phyloP scores from a whole-genome alignment of 2,888 invertebrate genomes.

The Eubasilissa splendida region DNA sequence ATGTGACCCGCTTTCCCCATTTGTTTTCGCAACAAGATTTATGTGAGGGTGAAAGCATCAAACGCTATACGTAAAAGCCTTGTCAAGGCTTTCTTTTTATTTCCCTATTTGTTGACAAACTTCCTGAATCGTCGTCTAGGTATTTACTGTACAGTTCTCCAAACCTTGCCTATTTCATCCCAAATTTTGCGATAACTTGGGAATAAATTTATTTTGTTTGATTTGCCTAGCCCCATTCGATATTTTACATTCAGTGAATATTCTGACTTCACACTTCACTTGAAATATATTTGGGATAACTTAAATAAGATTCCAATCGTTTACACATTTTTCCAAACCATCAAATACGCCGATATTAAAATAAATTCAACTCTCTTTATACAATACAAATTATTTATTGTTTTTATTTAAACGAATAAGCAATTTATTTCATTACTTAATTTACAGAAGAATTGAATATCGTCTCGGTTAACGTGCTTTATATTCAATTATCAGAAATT shows the following conservation, averaged over 20 bases:
- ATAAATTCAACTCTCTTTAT: too few relatives aligned
- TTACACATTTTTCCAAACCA: too few relatives aligned
- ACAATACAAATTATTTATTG: too few relatives aligned
- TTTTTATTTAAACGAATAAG: too few relatives aligned
- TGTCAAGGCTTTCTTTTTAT: conserved; percentile 49
- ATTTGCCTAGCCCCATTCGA: conserved; percentile 24
- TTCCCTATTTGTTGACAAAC: conserved; percentile 52
- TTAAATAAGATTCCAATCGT: too few relatives aligned
- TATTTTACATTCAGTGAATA: conserved; percentile 8
- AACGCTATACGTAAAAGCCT: conserved; percentile 45
- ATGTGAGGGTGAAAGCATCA: conserved; percentile 43
- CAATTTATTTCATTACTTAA: too few relatives aligned
- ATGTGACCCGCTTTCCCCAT: conserved; percentile 12
- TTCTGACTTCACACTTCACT: conserved; percentile 23
- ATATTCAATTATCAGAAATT: too few relatives aligned
- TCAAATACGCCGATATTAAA: too few relatives aligned
- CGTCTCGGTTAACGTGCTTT: too few relatives aligned
- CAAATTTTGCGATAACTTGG: conserved; percentile 24
- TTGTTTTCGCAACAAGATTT: conserved; percentile 43
- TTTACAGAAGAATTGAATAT: too few relatives aligned
- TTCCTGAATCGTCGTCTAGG: conserved; percentile 51
- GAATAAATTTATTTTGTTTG: conserved; percentile 28
- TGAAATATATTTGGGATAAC: too few relatives aligned
- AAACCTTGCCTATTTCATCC: conserved; percentile 9
- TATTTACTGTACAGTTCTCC: conserved; percentile 38